These are phyloP conservation scores for Heliconius himera DNA, from an alignment of 1,140 invertebrate species.

Conservation along the genomic window DNA sequence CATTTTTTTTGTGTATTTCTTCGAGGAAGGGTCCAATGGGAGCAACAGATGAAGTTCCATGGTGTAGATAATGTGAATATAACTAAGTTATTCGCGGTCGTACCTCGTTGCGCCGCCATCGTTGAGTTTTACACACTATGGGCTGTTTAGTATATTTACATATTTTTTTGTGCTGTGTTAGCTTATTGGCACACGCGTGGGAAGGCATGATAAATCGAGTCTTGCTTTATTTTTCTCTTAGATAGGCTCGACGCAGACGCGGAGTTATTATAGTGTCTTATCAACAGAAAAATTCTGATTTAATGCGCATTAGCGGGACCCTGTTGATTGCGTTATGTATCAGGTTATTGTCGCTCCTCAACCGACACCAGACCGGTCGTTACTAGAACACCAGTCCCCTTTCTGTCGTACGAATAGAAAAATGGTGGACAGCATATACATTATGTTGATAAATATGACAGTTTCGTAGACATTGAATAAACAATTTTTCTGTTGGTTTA, in stretches of 20 bases:
- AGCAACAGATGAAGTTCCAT: slow-evolving; percentile 73
- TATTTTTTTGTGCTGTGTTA: slow-evolving; percentile 65
- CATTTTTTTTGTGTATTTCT: slow-evolving; percentile 52
- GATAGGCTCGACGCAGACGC: slow-evolving; percentile 71
- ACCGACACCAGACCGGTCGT: slow-evolving; percentile 36
- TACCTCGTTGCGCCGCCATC: slow-evolving; percentile 66
- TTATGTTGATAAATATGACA: slow-evolving; percentile 18
- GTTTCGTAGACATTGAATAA: background rate
- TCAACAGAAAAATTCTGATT: slow-evolving; percentile 60
- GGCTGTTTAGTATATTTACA: slow-evolving; percentile 63
- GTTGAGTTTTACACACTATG: slow-evolving; percentile 79
- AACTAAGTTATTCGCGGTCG: slow-evolving; percentile 76
- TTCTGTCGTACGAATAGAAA: slow-evolving; percentile 27
- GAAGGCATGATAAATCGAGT: slow-evolving; percentile 76
- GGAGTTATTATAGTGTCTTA: slow-evolving; percentile 62
- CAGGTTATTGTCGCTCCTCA: slow-evolving; percentile 41
- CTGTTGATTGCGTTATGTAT: slow-evolving; percentile 52
- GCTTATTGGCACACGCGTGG: slow-evolving; percentile 75
- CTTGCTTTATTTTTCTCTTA: slow-evolving; percentile 70
- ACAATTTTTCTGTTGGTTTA: background rate
- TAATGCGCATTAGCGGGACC: slow-evolving; percentile 53
- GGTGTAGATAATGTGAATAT: slow-evolving; percentile 81
- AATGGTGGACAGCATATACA: slow-evolving; percentile 6
- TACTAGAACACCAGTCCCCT: slow-evolving; percentile 21
- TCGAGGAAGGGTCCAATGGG: slow-evolving; percentile 56